phyloP scores from a whole-genome alignment of 2,888 invertebrate genomes.

The Ptycholaimellus sp. region DNA sequence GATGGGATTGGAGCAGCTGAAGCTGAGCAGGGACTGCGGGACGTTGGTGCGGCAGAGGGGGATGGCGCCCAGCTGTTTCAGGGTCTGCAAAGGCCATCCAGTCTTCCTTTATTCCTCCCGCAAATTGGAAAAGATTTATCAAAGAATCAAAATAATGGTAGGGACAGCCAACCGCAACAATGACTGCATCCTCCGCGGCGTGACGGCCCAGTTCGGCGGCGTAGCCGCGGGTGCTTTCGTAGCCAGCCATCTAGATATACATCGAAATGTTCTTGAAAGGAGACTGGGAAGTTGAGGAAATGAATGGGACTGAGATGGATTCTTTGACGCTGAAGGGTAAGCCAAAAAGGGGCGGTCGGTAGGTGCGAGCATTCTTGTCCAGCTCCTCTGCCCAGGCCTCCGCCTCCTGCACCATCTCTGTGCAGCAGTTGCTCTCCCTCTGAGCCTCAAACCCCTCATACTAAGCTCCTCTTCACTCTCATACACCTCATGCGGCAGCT shows the following conservation, averaged over 20 bases:
- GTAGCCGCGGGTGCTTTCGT: conserved; percentile 21
- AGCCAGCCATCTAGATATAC: conserved; percentile 11
- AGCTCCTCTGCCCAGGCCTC: conserved; percentile 12
- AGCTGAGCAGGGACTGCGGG: conserved; percentile 24
- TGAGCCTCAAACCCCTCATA: conserved; percentile 13
- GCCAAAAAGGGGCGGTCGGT: conserved; percentile 17
- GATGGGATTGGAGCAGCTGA: conserved; percentile 25
- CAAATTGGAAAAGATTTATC: too few relatives aligned
- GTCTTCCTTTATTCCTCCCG: too few relatives aligned
- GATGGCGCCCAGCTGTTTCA: conserved; percentile 26
- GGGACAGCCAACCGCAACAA: conserved; percentile 8
- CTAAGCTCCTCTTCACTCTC: too few relatives aligned
- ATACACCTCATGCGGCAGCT: too few relatives aligned
- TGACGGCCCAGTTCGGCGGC: conserved; percentile 20
- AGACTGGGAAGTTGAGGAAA: neutral
- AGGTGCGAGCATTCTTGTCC: conserved; percentile 11
- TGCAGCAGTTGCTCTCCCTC: conserved; percentile 14
- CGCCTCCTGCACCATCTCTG: conserved; percentile 16
- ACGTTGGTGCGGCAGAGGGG: conserved; percentile 32
- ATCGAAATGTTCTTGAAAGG: neutral
- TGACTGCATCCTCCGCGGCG: conserved; percentile 3
- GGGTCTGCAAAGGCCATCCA: too few relatives aligned
- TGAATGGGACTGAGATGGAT: conserved; percentile 13
- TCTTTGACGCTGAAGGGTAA: conserved; percentile 20
- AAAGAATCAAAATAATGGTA: neutral